A percentile compares a stretch with the other conserved stretches of the same genome.
Conservation (phyloP, 2,797 vertebrate species). For the Lemur catta region DNA sequence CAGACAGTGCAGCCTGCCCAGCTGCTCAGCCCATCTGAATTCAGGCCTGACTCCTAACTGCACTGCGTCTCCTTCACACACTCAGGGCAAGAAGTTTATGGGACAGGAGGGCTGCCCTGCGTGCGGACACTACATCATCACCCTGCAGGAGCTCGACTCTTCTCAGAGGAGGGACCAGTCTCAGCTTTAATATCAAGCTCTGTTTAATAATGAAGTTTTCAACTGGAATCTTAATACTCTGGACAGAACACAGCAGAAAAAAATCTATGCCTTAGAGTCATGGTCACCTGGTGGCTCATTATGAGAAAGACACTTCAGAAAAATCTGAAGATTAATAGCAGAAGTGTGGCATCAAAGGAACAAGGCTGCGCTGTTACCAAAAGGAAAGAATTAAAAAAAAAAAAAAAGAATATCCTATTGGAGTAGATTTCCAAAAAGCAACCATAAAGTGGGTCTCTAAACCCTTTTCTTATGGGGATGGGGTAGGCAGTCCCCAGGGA, state of each 20-base stretch:
- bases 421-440: not conserved
- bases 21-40: not conserved
- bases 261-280: not conserved
- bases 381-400: not conserved
- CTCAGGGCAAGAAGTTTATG: not conserved
- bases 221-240: not conserved
- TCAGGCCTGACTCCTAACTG: not conserved
- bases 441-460: not conserved
- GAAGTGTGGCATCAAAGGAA: not conserved
- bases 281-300: not conserved
- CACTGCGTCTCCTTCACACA: not conserved
- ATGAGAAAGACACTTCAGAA: slow-evolving; percentile 13
- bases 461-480: not conserved
- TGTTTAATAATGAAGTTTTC: not conserved
- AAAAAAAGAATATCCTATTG: not conserved
- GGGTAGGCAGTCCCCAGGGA: not conserved
- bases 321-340: slow-evolving; percentile 1
- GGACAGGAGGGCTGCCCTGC: not conserved
- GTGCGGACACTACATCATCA: not conserved
- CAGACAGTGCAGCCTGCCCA: not conserved
- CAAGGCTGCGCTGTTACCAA: not conserved
- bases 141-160: not conserved
- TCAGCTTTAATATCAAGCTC: not conserved
- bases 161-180: not conserved
- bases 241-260: not conserved